Evolutionary conservation across 2,113 vertebrate genomes (phyloP), one percentile per base, ranked within the genome.

Genomic region (Proteles cristata): DNA sequence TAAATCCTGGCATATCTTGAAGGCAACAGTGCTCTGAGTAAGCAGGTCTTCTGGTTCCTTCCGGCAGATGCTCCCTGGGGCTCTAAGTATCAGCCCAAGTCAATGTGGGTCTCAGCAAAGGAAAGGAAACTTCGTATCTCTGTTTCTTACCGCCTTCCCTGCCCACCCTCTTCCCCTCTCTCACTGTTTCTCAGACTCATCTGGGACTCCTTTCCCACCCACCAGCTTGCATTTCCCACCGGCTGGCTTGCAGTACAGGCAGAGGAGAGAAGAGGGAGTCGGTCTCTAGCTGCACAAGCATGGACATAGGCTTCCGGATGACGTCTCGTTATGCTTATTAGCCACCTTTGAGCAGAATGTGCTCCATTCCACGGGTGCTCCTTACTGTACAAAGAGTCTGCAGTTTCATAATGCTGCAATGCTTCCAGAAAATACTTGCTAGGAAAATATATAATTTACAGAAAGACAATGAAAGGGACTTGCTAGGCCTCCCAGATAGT

Each of bases 391-490:
- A 31, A n/a, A 82, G 43, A 33, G 28, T 79, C 58, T 86, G 14
- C 5, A 35, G 17, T 45, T 93, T 86, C 53, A 35, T 81, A 12
- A 50, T 50, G 26, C 79, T 77, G 43, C 17, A 53, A 28, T 66
- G 39, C 68, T 93, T 94, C 39, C 86, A 80, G 89, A 87, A 88
- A 89, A 80, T 48, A 61, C 39, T 81, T 95, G 61, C 81, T 45
- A 91, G 53, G 53, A 86, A 66, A 77, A 71, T 50, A 14, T 12
- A 50, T n/a, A 69, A 69, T 85, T 96, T 85, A 76, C 65, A 93
- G 73, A 84, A 93, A 88, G 66, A 53, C 15, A 26, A 45, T 50
- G 43, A 45, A 53, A 94, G 50, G 73, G 48, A n/a, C 58, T 94
- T 85, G 45, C 39, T 33, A 33, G 89, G 35, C 89, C 74, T 97